These are phyloP conservation scores for Capra hircus DNA, from an alignment of 2,113 vertebrate species.

Conservation along the genomic window DNA sequence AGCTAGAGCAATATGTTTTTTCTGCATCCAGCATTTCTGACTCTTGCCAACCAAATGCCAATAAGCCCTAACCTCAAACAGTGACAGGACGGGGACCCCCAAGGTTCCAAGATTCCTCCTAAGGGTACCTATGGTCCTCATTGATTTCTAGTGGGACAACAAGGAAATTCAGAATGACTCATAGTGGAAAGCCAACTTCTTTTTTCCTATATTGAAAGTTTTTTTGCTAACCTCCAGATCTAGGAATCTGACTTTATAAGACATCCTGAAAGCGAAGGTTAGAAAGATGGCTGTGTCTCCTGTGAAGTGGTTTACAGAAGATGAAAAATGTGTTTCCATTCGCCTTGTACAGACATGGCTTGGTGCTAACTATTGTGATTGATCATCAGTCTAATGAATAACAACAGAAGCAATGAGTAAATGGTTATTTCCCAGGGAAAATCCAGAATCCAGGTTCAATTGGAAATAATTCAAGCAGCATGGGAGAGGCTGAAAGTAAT, in stretches of 20 bases:
- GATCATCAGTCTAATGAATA: not conserved
- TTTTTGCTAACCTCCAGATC: not conserved
- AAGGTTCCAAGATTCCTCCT: not conserved
- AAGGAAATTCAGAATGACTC: not conserved
- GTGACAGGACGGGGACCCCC: not conserved
- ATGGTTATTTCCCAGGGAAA: conserved; percentile 27
- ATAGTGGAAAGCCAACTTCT: not conserved
- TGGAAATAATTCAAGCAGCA: not conserved
- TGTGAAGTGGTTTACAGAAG: not conserved
- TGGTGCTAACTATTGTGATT: not conserved
- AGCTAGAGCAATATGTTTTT: not conserved
- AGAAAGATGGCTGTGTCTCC: not conserved
- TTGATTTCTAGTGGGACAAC: not conserved
- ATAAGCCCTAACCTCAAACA: not conserved
- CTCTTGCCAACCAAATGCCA: not conserved
- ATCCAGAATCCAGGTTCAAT: not conserved
- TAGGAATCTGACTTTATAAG: not conserved
- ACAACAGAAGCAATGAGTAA: not conserved
- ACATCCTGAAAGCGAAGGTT: not conserved
- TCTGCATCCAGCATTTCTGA: not conserved
- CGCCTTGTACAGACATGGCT: not conserved
- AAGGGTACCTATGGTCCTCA: not conserved
- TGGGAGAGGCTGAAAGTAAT: not conserved
- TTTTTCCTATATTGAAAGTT: not conserved
- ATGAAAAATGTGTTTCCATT: not conserved